Percentiles rank a stretch among this genome's conserved stretches.
Conservation (phyloP, 2,888 invertebrate genomes). For the Uropetala carovei region DNA sequence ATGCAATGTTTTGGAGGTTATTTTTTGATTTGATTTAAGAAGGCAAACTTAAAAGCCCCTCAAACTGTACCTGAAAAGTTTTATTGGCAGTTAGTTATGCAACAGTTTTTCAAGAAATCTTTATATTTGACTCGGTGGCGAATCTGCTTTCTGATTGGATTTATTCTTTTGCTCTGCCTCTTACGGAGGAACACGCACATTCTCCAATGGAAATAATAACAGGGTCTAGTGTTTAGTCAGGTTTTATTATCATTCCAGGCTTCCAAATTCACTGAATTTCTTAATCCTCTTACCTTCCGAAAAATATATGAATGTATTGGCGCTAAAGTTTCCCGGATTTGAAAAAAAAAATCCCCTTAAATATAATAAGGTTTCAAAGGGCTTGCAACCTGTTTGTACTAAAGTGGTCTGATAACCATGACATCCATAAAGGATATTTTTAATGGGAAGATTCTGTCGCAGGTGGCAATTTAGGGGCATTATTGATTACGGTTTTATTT, state of each 20-base stretch:
- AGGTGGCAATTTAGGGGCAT: constrained; percentile 53
- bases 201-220: constrained; percentile 39
- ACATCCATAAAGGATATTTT: constrained; percentile 19
- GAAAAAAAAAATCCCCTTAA: constrained; percentile 7
- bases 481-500: constrained; percentile 1
- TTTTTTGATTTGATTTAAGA: constrained; percentile 29
- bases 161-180: constrained; percentile 46
- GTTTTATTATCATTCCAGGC: constrained; percentile 62
- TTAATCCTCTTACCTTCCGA: constrained; percentile 35
- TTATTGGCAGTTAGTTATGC: constrained; percentile 43
- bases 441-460: constrained; percentile 17
- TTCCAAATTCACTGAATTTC: constrained; percentile 50
- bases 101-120: constrained; percentile 48
- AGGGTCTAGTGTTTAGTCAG: constrained; percentile 61
- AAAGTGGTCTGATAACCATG: constrained; percentile 1
- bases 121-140: constrained; percentile 24
- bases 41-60: constrained; percentile 27
- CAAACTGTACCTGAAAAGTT: constrained; percentile 63
- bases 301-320: not conserved
- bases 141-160: constrained; percentile 30
- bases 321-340: constrained; percentile 27
- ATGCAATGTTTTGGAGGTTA: constrained; percentile 12
- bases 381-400: constrained; percentile 19
- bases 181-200: constrained; percentile 38
- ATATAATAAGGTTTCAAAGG: not conserved